phyloP scores from a whole-genome alignment of 2,797 vertebrate genomes.

The Carapus acus region DNA sequence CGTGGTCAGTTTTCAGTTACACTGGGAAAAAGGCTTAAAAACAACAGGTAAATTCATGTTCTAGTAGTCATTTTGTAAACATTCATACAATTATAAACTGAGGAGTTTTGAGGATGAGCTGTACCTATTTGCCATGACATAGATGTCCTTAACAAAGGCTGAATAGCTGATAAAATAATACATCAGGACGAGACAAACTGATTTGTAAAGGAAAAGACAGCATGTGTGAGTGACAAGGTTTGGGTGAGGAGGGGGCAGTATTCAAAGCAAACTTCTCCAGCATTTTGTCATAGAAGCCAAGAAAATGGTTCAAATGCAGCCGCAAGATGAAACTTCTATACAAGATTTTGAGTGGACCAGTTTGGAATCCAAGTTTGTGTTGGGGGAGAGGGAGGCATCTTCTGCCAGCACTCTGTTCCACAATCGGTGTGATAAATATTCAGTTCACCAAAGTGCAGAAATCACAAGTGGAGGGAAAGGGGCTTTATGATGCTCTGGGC shows the following conservation, averaged over 20 bases:
- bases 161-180: slow-evolving; percentile 28
- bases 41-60: slow-evolving; percentile 28
- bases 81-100: slow-evolving; percentile 46
- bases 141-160: too few species aligned
- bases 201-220: slow-evolving; percentile 12
- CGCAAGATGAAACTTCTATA: slow-evolving; percentile 22
- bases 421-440: slow-evolving; percentile 59
- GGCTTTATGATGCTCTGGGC: slow-evolving; percentile 23
- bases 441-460: slow-evolving; percentile 67
- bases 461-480: slow-evolving; percentile 36
- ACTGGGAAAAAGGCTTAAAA: slow-evolving; percentile 53
- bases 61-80: slow-evolving; percentile 64
- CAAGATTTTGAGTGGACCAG: slow-evolving; percentile 10
- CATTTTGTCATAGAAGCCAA: slow-evolving; percentile 18
- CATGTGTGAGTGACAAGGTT: not conserved
- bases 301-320: slow-evolving; percentile 33
- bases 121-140: too few species aligned
- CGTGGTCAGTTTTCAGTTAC: slow-evolving; percentile 24
- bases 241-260: slow-evolving; percentile 6
- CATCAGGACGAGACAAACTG: slow-evolving; percentile 21
- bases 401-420: slow-evolving; percentile 52
- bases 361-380: slow-evolving; percentile 26
- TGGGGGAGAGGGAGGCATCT: slow-evolving; percentile 23
- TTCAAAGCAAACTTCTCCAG: slow-evolving; percentile 31
- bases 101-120: slow-evolving; percentile 28